Evolutionary conservation across 2,113 vertebrate species (phyloP).

Genomic region (Blennius ocellaris): DNA sequence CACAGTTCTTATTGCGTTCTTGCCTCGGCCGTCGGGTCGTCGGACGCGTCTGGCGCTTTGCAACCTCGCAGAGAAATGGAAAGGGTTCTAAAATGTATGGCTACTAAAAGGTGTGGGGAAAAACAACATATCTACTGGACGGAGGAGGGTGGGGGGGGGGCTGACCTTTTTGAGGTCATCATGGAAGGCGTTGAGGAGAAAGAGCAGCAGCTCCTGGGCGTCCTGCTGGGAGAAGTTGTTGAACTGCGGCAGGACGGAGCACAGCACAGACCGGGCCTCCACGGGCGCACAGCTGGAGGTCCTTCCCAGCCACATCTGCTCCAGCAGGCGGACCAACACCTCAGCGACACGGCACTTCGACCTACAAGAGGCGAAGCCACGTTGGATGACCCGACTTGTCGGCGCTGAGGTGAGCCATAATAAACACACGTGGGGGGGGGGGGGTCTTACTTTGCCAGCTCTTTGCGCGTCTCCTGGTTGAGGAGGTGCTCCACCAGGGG

Average conservation of each 20-base stretch:
- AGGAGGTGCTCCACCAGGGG: conserved; percentile 87
- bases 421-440: too few relatives aligned
- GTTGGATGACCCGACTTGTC: too few relatives aligned
- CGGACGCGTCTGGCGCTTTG: conserved; percentile 44
- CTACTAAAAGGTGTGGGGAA: not conserved
- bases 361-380: conserved; percentile 54
- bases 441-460: conserved; percentile 79
- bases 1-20: conserved; percentile 29
- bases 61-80: conserved; percentile 54
- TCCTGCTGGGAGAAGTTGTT: conserved; percentile 86
- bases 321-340: conserved; percentile 83
- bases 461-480: conserved; percentile 69
- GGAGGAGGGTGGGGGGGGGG: not conserved
- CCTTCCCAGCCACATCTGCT: conserved; percentile 86
- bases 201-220: conserved; percentile 89
- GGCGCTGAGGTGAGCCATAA: not conserved
- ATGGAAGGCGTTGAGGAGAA: conserved; percentile 86
- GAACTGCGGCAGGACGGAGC: conserved; percentile 81
- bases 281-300: conserved; percentile 78
- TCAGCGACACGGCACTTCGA: conserved; percentile 64
- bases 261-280: conserved; percentile 78
- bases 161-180: conserved; percentile 86
- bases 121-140: not conserved
- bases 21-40: conserved; percentile 1
- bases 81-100: too few relatives aligned